Evolutionary conservation across 2,888 invertebrate genomes (phyloP).

Genomic region (Cepaea hortensis): DNA sequence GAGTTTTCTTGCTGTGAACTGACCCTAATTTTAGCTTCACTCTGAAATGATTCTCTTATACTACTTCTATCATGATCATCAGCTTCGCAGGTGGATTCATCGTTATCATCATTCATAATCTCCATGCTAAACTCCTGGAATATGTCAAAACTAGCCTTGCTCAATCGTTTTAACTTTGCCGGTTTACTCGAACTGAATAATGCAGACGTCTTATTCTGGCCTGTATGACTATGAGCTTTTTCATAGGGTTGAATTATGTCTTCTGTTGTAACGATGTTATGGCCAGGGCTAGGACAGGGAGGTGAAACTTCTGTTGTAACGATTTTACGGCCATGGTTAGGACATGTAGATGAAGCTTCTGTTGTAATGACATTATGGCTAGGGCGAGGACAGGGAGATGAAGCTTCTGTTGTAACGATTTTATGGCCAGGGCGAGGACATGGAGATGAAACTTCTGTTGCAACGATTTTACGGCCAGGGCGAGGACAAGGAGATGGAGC

Average conservation of each 20-base stretch:
- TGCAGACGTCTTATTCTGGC: not conserved
- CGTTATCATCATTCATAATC: conserved; percentile 4
- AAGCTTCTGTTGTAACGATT: no score
- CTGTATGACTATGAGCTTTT: not conserved
- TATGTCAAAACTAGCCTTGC: conserved; percentile 9
- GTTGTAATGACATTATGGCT: no score
- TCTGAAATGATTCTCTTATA: no score
- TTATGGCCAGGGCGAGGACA: no score
- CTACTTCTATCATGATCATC: not conserved
- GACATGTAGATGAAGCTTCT: no score
- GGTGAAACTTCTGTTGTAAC: not conserved
- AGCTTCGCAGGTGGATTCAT: not conserved
- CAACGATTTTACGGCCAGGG: no score
- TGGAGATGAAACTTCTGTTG: no score
- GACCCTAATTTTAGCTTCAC: no score
- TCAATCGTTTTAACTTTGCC: conserved; percentile 16
- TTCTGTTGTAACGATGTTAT: not conserved
- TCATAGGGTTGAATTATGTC: not conserved
- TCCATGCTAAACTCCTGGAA: conserved; percentile 29
- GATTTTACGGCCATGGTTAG: conserved; percentile 1
- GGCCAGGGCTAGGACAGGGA: not conserved
- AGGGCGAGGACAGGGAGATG: no score
- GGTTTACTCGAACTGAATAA: not conserved
- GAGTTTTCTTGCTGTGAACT: no score
- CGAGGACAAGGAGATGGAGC: not conserved